Evolutionary conservation across 2,113 vertebrate genomes (phyloP).

Genomic region (Caranx melampygus): DNA sequence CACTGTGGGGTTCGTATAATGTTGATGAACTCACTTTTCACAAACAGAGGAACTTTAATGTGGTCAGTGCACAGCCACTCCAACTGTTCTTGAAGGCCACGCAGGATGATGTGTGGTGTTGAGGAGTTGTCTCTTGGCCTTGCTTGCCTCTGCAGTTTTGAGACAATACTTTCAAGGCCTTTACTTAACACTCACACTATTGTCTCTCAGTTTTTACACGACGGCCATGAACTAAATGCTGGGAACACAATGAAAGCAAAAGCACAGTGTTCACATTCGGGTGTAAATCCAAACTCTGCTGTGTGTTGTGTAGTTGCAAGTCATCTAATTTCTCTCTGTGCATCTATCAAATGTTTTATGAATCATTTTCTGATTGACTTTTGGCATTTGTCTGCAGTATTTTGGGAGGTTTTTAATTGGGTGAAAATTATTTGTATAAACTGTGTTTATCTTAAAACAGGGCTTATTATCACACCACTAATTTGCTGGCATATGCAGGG

Average conservation of each 20-base stretch:
- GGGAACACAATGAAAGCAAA: conserved; percentile 5
- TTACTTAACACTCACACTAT: conserved; percentile 67
- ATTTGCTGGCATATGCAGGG: conserved; percentile 53
- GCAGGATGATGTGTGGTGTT: conserved; percentile 71
- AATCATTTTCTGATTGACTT: neutral
- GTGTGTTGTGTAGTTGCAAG: neutral
- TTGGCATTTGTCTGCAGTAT: neutral
- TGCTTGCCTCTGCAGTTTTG: conserved; percentile 83
- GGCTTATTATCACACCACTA: conserved; percentile 32
- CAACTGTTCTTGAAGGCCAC: conserved; percentile 61
- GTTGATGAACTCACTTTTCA: conserved; percentile 38
- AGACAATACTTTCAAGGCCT: conserved; percentile 78
- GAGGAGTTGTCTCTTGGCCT: conserved; percentile 70
- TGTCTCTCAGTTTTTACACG: conserved; percentile 57
- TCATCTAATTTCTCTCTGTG: neutral
- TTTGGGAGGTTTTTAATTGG: neutral
- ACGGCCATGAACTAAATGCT: conserved; percentile 27
- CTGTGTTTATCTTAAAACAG: conserved; percentile 34
- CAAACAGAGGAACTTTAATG: conserved; percentile 38
- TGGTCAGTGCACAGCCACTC: conserved; percentile 11
- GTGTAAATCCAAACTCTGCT: neutral
- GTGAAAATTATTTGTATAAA: neutral
- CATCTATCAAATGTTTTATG: neutral
- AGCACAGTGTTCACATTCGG: neutral
- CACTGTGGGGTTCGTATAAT: no score